phyloP scores from a whole-genome alignment of 1,140 invertebrate species.

The Orius laevigatus region DNA sequence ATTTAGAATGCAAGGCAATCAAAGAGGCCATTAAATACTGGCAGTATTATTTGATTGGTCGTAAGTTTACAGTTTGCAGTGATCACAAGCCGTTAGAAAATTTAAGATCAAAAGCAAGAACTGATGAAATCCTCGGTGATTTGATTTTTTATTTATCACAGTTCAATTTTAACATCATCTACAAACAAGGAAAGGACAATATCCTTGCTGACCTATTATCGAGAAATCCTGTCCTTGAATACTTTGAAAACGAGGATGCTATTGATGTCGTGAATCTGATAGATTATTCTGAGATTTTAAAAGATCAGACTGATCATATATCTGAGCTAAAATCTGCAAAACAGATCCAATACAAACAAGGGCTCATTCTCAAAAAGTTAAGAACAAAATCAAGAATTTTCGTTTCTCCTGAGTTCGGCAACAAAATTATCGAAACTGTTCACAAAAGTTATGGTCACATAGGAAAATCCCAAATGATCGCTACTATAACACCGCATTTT shows the following conservation, averaged over 20 bases:
- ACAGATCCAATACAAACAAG: slow-evolving; percentile 6
- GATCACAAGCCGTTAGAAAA: slow-evolving; percentile 19
- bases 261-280: slow-evolving; percentile 1
- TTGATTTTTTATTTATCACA: slow-evolving; percentile 15
- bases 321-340: slow-evolving; percentile 8
- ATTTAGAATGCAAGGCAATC: slow-evolving; percentile 19
- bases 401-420: slow-evolving; percentile 5
- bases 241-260: slow-evolving; percentile 5
- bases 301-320: slow-evolving; percentile 2
- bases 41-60: slow-evolving; percentile 18
- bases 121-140: slow-evolving; percentile 15
- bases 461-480: slow-evolving; percentile 3
- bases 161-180: slow-evolving; percentile 14
- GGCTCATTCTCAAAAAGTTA: slow-evolving; percentile 8
- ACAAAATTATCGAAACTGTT: slow-evolving; percentile 7
- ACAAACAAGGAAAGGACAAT: slow-evolving; percentile 14
- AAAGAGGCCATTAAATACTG: slow-evolving; percentile 20
- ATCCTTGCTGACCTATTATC: slow-evolving; percentile 9
- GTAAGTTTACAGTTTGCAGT: slow-evolving; percentile 12
- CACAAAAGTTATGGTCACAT: slow-evolving; percentile 11
- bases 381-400: slow-evolving; percentile 11
- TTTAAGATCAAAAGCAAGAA: slow-evolving; percentile 15
- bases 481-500: slow-evolving; percentile 10
- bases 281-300: slow-evolving; percentile 1
- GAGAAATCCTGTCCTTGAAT: slow-evolving; percentile 8